Conservation (phyloP, 2,113 vertebrate genomes). For the Spea multiplicata region DNA sequence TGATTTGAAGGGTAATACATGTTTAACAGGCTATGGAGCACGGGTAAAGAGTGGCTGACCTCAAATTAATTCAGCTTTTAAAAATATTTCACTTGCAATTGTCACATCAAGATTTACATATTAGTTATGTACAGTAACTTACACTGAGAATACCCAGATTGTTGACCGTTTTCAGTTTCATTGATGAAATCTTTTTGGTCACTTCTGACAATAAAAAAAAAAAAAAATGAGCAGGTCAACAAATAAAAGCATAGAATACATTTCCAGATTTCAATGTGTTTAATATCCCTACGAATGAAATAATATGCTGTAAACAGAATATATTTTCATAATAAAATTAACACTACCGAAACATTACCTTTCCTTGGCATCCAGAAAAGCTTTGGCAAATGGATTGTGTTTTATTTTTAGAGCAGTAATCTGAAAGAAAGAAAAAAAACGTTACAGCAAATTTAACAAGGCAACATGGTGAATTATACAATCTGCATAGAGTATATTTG, state of each 20-base stretch:
- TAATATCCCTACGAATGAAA: too few relatives aligned
- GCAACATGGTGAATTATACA: too few relatives aligned
- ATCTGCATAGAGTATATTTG: too few relatives aligned
- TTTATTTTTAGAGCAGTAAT: constrained; percentile 98
- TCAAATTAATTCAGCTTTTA: too few relatives aligned
- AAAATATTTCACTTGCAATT: too few relatives aligned
- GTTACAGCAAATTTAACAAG: too few relatives aligned
- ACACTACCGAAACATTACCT: constrained; percentile 64
- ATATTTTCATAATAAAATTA: too few relatives aligned
- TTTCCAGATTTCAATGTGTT: too few relatives aligned
- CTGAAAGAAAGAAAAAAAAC: constrained; percentile 65
- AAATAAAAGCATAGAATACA: neutral
- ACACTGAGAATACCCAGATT: constrained; percentile 76
- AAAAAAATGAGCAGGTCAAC: constrained; percentile 2
- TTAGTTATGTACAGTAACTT: constrained; percentile 53
- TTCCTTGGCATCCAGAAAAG: constrained; percentile 95
- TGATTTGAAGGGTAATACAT: too few relatives aligned
- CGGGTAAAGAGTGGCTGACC: too few relatives aligned
- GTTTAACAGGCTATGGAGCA: too few relatives aligned
- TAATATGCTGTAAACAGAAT: neutral
- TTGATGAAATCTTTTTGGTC: constrained; percentile 75
- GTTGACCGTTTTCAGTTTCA: constrained; percentile 71
- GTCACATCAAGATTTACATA: too few relatives aligned
- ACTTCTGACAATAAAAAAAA: constrained; percentile 61
- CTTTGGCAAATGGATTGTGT: constrained; percentile 97